Evolutionary conservation across 2,113 vertebrate species (phyloP).

Genomic region (Zosterops lateralis): DNA sequence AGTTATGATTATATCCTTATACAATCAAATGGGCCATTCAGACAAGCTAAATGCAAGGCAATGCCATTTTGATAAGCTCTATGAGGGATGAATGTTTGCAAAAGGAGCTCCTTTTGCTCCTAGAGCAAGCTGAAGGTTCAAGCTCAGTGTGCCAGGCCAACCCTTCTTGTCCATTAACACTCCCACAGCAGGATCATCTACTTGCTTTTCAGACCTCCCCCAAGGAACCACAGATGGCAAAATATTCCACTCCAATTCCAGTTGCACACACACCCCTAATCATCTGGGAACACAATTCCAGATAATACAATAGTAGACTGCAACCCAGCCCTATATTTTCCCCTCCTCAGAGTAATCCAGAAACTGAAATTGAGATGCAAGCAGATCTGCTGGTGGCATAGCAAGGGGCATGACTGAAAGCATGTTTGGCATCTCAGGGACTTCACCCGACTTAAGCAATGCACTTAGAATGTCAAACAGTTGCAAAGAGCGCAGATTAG

Average conservation of each 20-base stretch:
- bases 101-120: background rate
- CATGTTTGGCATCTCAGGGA: background rate
- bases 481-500: background rate
- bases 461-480: background rate
- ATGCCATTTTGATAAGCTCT: background rate
- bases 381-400: background rate
- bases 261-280: background rate
- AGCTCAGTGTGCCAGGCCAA: background rate
- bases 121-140: rapidly evolving
- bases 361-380: background rate
- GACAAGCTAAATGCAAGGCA: background rate
- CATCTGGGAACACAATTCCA: background rate
- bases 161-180: rapidly evolving
- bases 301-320: background rate
- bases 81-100: background rate
- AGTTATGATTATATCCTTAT: background rate
- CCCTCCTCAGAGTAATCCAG: background rate
- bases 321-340: background rate
- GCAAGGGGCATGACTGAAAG: background rate
- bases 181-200: background rate
- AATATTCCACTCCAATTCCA: background rate
- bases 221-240: background rate
- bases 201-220: background rate
- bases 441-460: background rate
- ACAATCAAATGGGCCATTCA: background rate